Base-by-base conservation (phyloP, 2,888 invertebrate species). In the Perizoma flavofasciatum region DNA sequence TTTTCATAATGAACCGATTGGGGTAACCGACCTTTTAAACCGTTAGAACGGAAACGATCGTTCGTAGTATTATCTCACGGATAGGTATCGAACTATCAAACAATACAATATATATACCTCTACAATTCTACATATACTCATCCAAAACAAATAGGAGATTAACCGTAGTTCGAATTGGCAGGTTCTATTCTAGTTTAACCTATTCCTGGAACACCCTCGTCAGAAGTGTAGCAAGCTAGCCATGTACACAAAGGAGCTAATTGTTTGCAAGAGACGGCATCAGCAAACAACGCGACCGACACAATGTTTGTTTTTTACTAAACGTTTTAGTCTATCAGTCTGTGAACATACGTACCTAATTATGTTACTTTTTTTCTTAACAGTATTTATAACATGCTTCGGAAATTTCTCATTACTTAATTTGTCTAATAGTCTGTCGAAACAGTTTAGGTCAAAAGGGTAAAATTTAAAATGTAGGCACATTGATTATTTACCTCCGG, bases 171-270 rank as follows among this genome's bases (percentile, higher is more conserved):
- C 53, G 63, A 48, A 51, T 60, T 51, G 34, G 11, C 10, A 5
- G 5, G 22, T 40, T 4, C 61, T 51, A 49, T 61, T 58, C 60
- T 61, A 62, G 62, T 58, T 33, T 32, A 45, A 58, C 48, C 55
- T 58, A 52, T 58, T 58, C 48, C 39, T 50, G 50, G 11, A 48
- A 55, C 22, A 78, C 75, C 76, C 79, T 77, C 69, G 75, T 74
- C 69, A 67, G 68, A 75, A 79, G 75, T 75, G 75, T 74, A 74
- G 79, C 77, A 78, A 80, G 81, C 76, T 75, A 73, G 68, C 70
- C 72, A 75, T 77, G 82, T 79, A 83, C 81, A 86, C 82, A 84
- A 81, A 79, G 78, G 74, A 83, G 84, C 78, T 86, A 85, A 86
- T 86, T 85, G 84, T 85, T 83, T 81, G 76, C 75, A 67, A 70